Evolutionary conservation across 2,113 vertebrate species (phyloP).

Genomic region (Centropus bengalensis): DNA sequence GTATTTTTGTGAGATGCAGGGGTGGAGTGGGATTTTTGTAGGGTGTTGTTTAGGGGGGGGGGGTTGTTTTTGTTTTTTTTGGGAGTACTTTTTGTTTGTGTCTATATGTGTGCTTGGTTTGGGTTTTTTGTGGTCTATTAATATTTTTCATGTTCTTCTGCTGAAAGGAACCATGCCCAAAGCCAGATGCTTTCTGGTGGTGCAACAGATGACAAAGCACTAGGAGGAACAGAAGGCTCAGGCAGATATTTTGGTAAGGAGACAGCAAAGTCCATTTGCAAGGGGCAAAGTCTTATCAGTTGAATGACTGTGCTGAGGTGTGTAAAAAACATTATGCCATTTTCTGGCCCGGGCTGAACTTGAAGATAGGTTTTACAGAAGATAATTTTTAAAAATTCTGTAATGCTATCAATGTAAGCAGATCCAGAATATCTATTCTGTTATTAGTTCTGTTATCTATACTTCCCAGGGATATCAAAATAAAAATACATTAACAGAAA

Average conservation of each 20-base stretch:
- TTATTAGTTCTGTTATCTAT: not conserved
- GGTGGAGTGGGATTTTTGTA: accelerated
- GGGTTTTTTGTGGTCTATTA: not conserved
- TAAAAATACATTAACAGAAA: not conserved
- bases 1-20: not conserved
- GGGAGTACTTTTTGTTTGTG: not conserved
- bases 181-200: not conserved
- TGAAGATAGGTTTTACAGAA: not conserved
- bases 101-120: not conserved
- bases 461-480: not conserved
- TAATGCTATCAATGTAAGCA: not conserved
- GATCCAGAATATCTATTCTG: not conserved
- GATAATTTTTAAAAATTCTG: not conserved
- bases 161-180: not conserved
- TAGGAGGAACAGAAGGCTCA: not conserved
- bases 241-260: not conserved
- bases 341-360: not conserved
- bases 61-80: not conserved
- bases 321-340: not conserved
- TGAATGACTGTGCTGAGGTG: not conserved
- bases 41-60: accelerated
- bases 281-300: not conserved
- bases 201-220: not conserved
- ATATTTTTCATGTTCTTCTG: not conserved
- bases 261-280: not conserved